A percentile compares a stretch with the other conserved stretches of the same genome.
phyloP scores from a whole-genome alignment of 2,113 vertebrate species.

The Bothrops jararaca region DNA sequence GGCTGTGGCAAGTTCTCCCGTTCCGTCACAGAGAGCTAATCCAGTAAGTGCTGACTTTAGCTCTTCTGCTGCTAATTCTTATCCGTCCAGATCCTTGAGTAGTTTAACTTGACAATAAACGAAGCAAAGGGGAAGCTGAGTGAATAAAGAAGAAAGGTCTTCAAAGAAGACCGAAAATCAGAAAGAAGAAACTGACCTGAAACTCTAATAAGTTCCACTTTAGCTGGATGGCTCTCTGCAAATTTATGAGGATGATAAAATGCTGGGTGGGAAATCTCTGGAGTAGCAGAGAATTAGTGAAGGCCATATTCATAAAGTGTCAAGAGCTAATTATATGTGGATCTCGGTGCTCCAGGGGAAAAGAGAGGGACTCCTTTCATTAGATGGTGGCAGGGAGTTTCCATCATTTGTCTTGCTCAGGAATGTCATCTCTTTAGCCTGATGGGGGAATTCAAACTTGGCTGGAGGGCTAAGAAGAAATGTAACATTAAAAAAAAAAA shows the following conservation, averaged over 20 bases:
- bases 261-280: constrained; percentile 47
- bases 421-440: constrained; percentile 63
- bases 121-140: neutral
- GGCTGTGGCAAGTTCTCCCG: too few species aligned
- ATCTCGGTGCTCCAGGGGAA: constrained; percentile 64
- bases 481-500: constrained; percentile 57
- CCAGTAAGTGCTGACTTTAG: neutral
- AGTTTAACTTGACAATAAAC: neutral
- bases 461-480: constrained; percentile 66
- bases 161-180: constrained; percentile 10
- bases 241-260: constrained; percentile 58
- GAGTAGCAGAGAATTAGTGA: constrained; percentile 65
- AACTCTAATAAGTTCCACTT: constrained; percentile 19
- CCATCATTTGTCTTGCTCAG: constrained; percentile 67
- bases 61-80: constrained; percentile 26
- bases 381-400: constrained; percentile 63
- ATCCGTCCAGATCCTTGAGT: neutral
- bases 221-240: constrained; percentile 37
- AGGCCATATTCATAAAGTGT: constrained; percentile 58
- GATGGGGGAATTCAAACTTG: constrained; percentile 62
- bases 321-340: constrained; percentile 66
- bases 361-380: constrained; percentile 68
- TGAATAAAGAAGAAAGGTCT: constrained; percentile 19
- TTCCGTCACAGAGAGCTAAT: neutral
- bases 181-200: constrained; percentile 33